Percentiles rank a stretch among this genome's conserved stretches.
phyloP scores from a whole-genome alignment of 1,140 invertebrate genomes.

The Drosophila equinoxialis region DNA sequence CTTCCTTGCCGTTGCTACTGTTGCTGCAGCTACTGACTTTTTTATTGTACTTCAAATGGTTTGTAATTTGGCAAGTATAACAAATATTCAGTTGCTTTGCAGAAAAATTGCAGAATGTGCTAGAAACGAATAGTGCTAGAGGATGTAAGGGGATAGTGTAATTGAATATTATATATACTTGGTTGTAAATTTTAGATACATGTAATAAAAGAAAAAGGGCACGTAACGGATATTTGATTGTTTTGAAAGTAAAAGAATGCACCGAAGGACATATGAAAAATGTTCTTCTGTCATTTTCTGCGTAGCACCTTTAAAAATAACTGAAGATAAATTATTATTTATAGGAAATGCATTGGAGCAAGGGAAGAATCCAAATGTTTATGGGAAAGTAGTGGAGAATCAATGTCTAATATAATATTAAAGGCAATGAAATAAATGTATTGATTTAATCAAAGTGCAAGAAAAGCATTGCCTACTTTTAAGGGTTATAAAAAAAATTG shows the following conservation, averaged over 20 bases:
- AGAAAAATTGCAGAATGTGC: constrained; percentile 27
- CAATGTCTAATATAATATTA: no score
- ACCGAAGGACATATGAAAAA: no score
- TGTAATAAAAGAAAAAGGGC: constrained; percentile 6
- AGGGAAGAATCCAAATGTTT: no score
- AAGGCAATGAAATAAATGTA: no score
- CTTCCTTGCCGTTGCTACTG: constrained; percentile 4
- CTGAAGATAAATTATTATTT: no score
- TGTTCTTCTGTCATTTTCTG: no score
- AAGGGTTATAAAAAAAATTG: no score
- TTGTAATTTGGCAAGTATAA: constrained; percentile 64
- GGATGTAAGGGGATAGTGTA: not conserved
- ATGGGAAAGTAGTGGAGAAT: no score
- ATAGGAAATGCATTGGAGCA: no score
- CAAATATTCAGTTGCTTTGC: constrained; percentile 7
- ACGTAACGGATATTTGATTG: not conserved
- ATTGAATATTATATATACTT: constrained; percentile 7
- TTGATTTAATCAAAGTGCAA: no score
- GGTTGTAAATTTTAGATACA: not conserved
- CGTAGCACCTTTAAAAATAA: no score
- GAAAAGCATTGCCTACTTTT: no score
- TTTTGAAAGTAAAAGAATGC: not conserved
- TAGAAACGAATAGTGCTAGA: constrained; percentile 19
- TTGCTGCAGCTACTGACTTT: constrained; percentile 12
- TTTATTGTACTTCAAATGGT: constrained; percentile 41